Evolutionary conservation across 2,797 vertebrate genomes (phyloP), one percentile per base, ranked within the genome.

Genomic region (Myotis myotis): DNA sequence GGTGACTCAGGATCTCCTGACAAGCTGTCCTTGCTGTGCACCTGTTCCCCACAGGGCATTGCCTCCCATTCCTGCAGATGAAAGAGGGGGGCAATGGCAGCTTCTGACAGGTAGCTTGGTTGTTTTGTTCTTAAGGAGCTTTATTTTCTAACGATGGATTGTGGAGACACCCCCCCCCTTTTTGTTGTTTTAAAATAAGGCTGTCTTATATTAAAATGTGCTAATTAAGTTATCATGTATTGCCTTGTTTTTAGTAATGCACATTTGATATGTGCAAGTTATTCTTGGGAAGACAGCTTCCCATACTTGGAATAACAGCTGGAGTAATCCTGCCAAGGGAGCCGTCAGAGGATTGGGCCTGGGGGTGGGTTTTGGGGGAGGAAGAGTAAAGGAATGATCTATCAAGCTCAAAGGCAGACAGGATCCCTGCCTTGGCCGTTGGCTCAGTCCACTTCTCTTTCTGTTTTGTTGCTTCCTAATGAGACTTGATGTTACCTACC

Each of bases 221-320:
- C 87, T 93, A 84, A 95, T 96, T 95, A 95, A 90, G 85, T 94
- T 87, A 95, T 88, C 86, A 88, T 28, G 74, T 25, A 25, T 83
- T 94, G 80, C 76, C 68, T 68, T 76, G 15, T 60, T 92, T 51
- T 47, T 68, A 71, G 25, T 44, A 62, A 76, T 81, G 80, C 36
- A 76, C 28, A 13, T 72, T 66, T 76, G 23, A 78, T 76, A 93
- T 16, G 6, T 66, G 87, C 74, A 84, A 84, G 75, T 91, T 80
- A 76, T 51, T 75, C 41, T 86, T 91, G 49, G 89, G 23, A 84
- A 94, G 64, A 28, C 5, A 71, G 22, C 19, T 92, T 95, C 78
- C 55, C 28, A 53, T 16, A 36, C 23, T 80, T 60, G 30, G 33
- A 57, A 38, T 10, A 51, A 38, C 17, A 22, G 22, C 55, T 90